Evolutionary conservation across 2,888 invertebrate genomes (phyloP), one percentile per base, ranked within the genome.

Genomic region (Anarsia innoxiella): DNA sequence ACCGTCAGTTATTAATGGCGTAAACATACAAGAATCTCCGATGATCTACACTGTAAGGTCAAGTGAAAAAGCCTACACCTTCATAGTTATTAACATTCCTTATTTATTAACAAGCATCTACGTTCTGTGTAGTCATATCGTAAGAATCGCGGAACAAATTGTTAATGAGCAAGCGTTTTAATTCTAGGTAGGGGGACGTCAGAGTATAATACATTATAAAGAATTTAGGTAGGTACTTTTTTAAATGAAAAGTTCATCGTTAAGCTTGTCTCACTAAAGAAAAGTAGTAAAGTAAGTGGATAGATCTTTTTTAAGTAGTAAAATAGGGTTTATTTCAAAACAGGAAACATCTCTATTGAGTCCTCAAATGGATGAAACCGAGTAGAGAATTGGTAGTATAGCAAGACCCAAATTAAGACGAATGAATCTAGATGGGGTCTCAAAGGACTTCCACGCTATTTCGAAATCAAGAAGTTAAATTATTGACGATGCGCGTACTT

Each of bases 21-120:
- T 62, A 61, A 59, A 60, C 56, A 59, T 60, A 48, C 47, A 52
- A 59, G 52, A 56, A 56, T 41, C 37, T 59, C 56, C 47, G 56
- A 57, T 59, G 54, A 58, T 55, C 23, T 23, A 23, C 13, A 4
- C 11, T 14, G 33, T 56, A 58, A 69, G 66, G 66, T 66, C 63
- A 66, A 63, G 56, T 57, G 53, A 67, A 70, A 69, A 67, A 65
- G 57, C 56, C 56, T 61, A 64, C 59, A 53, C 59, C 56, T 63
- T 48, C 45, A 54, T 56, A 56, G 65, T 57, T 60, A 63, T 64
- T 65, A 62, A 72, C 64, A 72, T 73, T 72, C 67, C 53, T 61
- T 51, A 54, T 59, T 60, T 59, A 66, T 69, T 65, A 63, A 61
- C 61, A 66, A 63, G 55, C 61, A 56, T 41, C 49, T 49, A 49